Conservation (phyloP, 2,113 vertebrate genomes). For the Ariopsis seemanni region DNA sequence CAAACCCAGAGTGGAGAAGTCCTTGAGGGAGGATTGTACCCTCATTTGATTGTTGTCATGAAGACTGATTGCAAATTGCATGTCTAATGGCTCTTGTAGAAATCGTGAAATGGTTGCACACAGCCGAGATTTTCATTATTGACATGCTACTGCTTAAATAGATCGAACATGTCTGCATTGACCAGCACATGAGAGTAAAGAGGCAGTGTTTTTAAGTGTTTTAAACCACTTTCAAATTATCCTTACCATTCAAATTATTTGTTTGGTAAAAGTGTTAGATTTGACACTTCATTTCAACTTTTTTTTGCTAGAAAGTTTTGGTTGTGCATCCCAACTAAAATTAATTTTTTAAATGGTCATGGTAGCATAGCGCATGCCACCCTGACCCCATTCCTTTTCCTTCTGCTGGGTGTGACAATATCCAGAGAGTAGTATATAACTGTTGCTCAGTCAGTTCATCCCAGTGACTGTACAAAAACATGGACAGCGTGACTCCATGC, state of each 20-base stretch:
- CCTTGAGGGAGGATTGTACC: background rate
- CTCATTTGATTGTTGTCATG: background rate
- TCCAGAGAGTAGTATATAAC: background rate
- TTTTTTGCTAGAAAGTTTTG: too few relatives aligned
- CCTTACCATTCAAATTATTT: background rate
- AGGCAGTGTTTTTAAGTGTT: background rate
- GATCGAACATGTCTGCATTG: background rate
- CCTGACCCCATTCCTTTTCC: background rate
- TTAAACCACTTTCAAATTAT: background rate
- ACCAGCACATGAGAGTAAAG: background rate
- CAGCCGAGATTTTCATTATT: background rate
- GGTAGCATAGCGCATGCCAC: too few relatives aligned
- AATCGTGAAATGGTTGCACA: background rate
- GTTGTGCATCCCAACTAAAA: background rate
- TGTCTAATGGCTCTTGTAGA: background rate
- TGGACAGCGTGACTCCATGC: too few relatives aligned
- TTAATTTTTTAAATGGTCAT: too few relatives aligned
- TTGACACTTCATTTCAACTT: too few relatives aligned
- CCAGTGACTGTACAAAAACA: too few relatives aligned
- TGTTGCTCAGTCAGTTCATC: background rate
- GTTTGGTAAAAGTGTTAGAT: too few relatives aligned
- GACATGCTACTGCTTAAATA: background rate
- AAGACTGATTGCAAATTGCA: background rate
- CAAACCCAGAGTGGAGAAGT: background rate
- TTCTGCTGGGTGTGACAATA: background rate